Conservation (phyloP, 1,140 invertebrate genomes). For the Alviniconcha marisindica region DNA sequence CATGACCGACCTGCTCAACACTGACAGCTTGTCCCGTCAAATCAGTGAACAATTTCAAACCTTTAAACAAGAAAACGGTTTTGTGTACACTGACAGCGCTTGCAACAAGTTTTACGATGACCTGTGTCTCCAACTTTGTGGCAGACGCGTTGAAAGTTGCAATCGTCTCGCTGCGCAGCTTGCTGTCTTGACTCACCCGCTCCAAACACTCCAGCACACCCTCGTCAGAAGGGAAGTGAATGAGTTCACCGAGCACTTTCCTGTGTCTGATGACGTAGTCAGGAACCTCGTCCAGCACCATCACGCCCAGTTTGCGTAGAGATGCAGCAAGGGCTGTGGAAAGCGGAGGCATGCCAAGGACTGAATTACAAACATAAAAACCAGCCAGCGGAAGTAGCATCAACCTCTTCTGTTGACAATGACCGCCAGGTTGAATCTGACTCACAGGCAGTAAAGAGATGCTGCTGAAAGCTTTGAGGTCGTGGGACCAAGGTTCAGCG, state of each 20-base stretch:
- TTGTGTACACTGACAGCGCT: neutral
- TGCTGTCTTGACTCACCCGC: neutral
- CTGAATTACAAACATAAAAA: neutral
- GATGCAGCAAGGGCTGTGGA: neutral
- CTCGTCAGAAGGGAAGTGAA: conserved; percentile 1
- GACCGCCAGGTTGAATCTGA: neutral
- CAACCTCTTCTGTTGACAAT: too few relatives aligned
- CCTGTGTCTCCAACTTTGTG: neutral
- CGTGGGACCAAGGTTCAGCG: neutral
- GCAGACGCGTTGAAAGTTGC: neutral
- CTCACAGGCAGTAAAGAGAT: conserved; percentile 28
- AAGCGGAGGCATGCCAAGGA: neutral
- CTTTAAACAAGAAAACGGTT: neutral
- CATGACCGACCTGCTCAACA: neutral
- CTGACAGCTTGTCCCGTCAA: neutral
- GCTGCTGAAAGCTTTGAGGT: neutral
- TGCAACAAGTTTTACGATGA: neutral
- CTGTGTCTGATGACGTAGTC: neutral
- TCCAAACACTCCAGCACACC: conserved; percentile 16
- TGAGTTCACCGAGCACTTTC: neutral
- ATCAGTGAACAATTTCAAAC: neutral
- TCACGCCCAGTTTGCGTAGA: conserved; percentile 32
- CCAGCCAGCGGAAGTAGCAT: conserved; percentile 6
- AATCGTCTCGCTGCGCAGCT: neutral
- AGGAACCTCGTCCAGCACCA: conserved; percentile 6